These are phyloP conservation scores for Solenopsis fugax DNA, from an alignment of 1,140 invertebrate genomes.

Conservation along the genomic window DNA sequence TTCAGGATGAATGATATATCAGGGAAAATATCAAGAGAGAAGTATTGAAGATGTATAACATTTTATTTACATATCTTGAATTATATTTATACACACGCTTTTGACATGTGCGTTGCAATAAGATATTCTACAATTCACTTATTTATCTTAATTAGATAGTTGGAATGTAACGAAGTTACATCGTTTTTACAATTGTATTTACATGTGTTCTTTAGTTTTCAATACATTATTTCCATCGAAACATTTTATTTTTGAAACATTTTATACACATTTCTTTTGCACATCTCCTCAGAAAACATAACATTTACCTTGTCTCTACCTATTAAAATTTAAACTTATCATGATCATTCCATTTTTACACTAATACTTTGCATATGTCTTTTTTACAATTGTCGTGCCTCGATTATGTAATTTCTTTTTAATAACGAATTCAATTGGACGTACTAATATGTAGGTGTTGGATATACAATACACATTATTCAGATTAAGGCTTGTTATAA, in stretches of 20 bases:
- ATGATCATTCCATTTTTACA: background rate
- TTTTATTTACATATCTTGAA: slow-evolving; percentile 73
- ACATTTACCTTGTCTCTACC: background rate
- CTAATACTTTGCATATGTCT: background rate
- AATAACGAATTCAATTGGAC: background rate
- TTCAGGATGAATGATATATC: background rate
- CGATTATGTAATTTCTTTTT: background rate
- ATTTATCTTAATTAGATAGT: background rate
- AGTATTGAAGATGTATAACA: slow-evolving; percentile 46
- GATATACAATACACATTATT: background rate
- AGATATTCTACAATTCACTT: slow-evolving; percentile 10
- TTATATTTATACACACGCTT: slow-evolving; percentile 50
- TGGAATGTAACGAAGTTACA: slow-evolving; percentile 5
- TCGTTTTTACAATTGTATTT: slow-evolving; percentile 31
- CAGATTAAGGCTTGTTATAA: background rate
- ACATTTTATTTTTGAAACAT: background rate
- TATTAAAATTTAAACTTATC: slow-evolving; percentile 37
- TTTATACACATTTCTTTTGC: background rate
- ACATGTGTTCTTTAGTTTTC: slow-evolving; percentile 1
- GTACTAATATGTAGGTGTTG: background rate
- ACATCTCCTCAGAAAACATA: background rate
- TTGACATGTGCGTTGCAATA: slow-evolving; percentile 1
- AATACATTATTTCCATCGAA: background rate
- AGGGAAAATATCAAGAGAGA: background rate
- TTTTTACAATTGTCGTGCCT: background rate